phyloP scores from a whole-genome alignment of 2,113 vertebrate species.

The Macrotis lagotis region DNA sequence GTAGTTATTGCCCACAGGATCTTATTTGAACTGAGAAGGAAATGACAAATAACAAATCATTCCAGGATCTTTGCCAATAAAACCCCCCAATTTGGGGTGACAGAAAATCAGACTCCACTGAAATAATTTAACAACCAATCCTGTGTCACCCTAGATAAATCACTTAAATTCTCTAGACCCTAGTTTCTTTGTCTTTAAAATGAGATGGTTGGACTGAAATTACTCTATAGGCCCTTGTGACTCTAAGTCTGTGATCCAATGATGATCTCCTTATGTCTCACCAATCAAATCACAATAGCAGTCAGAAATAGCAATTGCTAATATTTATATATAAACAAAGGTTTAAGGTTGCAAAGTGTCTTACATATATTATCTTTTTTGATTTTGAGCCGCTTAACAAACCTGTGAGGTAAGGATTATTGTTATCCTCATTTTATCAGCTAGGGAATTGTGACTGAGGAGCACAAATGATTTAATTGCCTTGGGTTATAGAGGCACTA shows the following conservation, averaged over 20 bases:
- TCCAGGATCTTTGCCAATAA: background rate
- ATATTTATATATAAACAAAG: background rate
- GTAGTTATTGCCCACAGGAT: background rate
- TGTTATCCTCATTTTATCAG: background rate
- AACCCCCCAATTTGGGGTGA: background rate
- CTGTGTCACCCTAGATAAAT: background rate
- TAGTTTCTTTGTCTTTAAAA: background rate
- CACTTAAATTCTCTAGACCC: background rate
- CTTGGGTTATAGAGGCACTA: background rate
- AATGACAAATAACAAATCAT: background rate
- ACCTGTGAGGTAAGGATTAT: background rate
- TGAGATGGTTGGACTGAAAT: background rate
- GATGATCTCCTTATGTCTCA: background rate
- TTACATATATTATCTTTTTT: background rate
- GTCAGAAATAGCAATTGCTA: background rate
- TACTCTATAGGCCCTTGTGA: background rate
- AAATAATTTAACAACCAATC: background rate
- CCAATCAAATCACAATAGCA: background rate
- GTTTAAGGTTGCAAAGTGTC: background rate
- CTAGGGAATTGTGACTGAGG: background rate
- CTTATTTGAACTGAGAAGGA: background rate
- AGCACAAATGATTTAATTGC: background rate
- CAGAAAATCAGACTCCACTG: background rate
- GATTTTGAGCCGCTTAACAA: background rate
- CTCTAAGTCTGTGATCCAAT: background rate